Base-by-base conservation (phyloP, 2,797 vertebrate genomes). In the Micromesistius poutassou region DNA sequence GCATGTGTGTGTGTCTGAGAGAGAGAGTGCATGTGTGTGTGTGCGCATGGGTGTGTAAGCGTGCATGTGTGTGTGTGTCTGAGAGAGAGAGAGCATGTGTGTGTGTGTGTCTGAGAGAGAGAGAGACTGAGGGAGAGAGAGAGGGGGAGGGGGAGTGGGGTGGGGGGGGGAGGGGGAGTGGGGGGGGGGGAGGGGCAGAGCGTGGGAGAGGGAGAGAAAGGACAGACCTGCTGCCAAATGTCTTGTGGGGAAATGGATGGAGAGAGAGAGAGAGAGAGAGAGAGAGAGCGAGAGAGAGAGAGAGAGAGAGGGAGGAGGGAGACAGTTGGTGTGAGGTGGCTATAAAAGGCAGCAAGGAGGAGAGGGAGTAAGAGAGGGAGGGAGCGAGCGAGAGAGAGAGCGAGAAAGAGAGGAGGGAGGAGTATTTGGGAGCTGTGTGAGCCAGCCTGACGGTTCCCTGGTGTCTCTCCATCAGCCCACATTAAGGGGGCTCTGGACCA, bases 331-430 rank as follows among this genome's bases (percentile, higher is more conserved):
- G 76, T 80, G 71, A 82, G 68, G 75, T 87, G 81, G 40, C 92
- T 92, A 93, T 92, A 92, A 91, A 92, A 92, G 91, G 91, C 88
- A 91, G 83, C 22, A 9, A 35, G 25, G 13, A n/a, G 16, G 72
- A 85, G 80, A 40, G 55, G 80, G 79, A 84, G 40, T 30, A 81
- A 66, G 79, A 35, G 55, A 22, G 22, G 9, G 74, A 72, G 71
- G 73, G 46, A 62, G 80, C 81, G 78, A 80, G 82, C 72, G 70
- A 83, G 66, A 35, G 82, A 74, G 74, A 85, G 80, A 40, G 55
- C 79, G 79, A 84, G 40, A 30, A 81, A 66, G 79, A 35, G 55
- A 22, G 22, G 9, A 35, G 82, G 73, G 74, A 80, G 66, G 25
- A 74, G 70, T 79, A 50, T 82, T 42, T 82, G 85, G 78, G 89